These are phyloP conservation scores for Urophycis tenuis DNA, from an alignment of 2,797 vertebrate genomes.

Conservation along the genomic window DNA sequence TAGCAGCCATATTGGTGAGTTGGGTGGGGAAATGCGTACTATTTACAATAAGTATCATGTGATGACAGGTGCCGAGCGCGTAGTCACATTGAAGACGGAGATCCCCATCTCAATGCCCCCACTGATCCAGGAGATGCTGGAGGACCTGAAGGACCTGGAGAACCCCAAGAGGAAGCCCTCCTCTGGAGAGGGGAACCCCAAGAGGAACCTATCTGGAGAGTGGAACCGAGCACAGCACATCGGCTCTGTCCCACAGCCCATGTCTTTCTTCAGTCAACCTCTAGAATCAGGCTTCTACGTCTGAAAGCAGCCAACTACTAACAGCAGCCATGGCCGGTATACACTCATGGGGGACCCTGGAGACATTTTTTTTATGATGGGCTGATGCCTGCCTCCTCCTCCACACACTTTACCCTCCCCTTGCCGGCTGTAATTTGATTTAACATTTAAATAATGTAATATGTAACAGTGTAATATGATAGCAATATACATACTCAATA, in stretches of 20 bases:
- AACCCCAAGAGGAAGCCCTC: slow-evolving; percentile 62
- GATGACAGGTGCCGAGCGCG: slow-evolving; percentile 84
- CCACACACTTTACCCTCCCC: background rate
- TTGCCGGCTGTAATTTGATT: background rate
- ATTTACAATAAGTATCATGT: slow-evolving; percentile 4
- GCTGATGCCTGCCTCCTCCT: background rate
- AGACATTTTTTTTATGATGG: background rate
- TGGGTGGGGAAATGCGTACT: background rate
- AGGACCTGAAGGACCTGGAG: slow-evolving; percentile 87
- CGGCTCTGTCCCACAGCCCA: slow-evolving; percentile 45
- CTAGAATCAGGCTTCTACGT: slow-evolving; percentile 53
- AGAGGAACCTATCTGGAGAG: slow-evolving; percentile 20
- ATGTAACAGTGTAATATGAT: too few species aligned
- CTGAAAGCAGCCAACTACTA: slow-evolving; percentile 19
- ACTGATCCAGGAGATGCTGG: slow-evolving; percentile 94
- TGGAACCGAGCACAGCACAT: slow-evolving; percentile 60
- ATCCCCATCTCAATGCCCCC: slow-evolving; percentile 93
- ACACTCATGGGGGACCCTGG: background rate
- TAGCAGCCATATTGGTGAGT: background rate
- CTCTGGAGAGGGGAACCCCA: slow-evolving; percentile 42
- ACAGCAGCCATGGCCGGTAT: background rate
- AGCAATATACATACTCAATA: background rate
- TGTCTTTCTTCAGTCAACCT: slow-evolving; percentile 68
- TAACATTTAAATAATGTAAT: background rate
- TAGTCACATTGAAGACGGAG: slow-evolving; percentile 94